Evolutionary conservation across 2,113 vertebrate species (phyloP).

Genomic region (Papio anubis): DNA sequence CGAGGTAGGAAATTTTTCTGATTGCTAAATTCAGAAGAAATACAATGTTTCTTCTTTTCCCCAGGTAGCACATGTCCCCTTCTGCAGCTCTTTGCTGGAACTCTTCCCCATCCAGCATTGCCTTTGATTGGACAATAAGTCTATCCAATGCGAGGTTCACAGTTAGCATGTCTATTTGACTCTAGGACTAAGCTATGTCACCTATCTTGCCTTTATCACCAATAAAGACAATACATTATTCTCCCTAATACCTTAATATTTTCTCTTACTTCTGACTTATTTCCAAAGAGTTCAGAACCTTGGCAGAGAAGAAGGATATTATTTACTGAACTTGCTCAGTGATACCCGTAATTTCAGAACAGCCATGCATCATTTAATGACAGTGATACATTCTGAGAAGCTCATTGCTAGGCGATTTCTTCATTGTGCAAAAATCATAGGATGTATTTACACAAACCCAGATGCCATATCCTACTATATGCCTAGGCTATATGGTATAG

Average conservation of each 20-base stretch:
- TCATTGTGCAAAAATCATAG: not conserved
- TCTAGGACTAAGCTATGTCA: not conserved
- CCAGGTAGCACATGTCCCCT: accelerated
- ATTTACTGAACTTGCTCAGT: not conserved
- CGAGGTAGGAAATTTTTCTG: not conserved
- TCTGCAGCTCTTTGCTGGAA: accelerated
- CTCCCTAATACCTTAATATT: not conserved
- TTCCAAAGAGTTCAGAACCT: not conserved
- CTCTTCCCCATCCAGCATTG: not conserved
- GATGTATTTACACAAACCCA: not conserved
- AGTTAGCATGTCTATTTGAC: accelerated
- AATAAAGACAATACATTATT: not conserved
- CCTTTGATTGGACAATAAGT: not conserved
- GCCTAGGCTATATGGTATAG: not conserved
- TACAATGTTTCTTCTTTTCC: not conserved
- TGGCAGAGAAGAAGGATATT: not conserved
- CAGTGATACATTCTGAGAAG: not conserved
- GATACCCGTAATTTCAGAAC: not conserved
- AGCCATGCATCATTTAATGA: not conserved
- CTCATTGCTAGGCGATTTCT: not conserved
- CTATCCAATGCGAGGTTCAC: not conserved
- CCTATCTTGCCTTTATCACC: not conserved
- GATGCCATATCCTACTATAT: not conserved
- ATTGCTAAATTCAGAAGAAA: not conserved
- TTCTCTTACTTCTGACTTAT: not conserved